Percentiles rank a stretch among this genome's conserved stretches.
Evolutionary conservation across 2,888 invertebrate species (phyloP).

Genomic region (Terebella lapidaria): DNA sequence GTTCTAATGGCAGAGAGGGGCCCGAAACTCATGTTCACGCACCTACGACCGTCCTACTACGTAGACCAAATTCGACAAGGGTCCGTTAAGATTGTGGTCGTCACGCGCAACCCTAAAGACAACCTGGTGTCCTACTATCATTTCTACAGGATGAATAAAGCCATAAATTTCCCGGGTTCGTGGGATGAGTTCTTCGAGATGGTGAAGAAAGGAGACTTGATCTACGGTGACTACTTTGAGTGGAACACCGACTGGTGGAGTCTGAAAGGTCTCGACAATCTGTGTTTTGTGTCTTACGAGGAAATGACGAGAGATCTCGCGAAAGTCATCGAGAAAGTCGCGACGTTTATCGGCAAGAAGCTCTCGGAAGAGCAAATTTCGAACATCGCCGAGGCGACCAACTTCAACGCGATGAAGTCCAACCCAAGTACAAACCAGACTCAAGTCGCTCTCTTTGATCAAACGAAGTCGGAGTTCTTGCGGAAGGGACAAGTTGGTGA

Average conservation of each 20-base stretch:
- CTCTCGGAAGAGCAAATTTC: not conserved
- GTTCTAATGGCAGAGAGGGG: not conserved
- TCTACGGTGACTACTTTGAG: not conserved
- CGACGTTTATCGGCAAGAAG: not conserved
- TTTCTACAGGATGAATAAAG: not conserved
- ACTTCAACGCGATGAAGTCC: not conserved
- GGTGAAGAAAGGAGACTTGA: not conserved
- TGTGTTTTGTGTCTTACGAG: not conserved
- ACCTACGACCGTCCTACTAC: not conserved
- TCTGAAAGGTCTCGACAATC: not conserved
- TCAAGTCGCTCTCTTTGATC: not conserved
- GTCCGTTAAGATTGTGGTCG: not conserved
- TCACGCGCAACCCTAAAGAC: slow-evolving; percentile 7
- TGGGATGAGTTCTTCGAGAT: not conserved
- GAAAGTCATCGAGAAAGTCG: not conserved
- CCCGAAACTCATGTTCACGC: slow-evolving; percentile 3
- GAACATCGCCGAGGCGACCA: not conserved
- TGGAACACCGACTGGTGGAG: not conserved
- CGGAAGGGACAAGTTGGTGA: slow-evolving; percentile 1
- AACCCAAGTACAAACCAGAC: not conserved
- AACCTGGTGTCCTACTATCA: not conserved
- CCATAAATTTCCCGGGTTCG: not conserved
- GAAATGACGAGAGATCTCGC: not conserved
- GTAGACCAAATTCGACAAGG: not conserved
- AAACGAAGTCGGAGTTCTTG: not conserved